Percentiles rank a stretch among this genome's conserved stretches.
Conservation (phyloP, 2,797 vertebrate genomes). For the Danio tinwini region DNA sequence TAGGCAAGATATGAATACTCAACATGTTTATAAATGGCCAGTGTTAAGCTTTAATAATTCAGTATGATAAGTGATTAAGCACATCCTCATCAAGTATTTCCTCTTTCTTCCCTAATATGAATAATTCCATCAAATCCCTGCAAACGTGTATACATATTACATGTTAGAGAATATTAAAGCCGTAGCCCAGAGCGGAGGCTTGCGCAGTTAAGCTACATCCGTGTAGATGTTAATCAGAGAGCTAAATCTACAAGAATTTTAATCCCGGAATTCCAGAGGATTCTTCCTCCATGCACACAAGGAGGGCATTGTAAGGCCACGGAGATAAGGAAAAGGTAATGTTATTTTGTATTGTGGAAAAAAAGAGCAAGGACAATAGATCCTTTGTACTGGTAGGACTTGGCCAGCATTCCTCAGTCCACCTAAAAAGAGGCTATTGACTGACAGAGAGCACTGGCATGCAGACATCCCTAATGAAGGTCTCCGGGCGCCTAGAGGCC, state of each 20-base stretch:
- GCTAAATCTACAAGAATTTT: slow-evolving; percentile 45
- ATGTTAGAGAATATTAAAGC: slow-evolving; percentile 55
- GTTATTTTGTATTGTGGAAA: slow-evolving; percentile 24
- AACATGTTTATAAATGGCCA: slow-evolving; percentile 41
- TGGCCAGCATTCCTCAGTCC: slow-evolving; percentile 51
- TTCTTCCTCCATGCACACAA: slow-evolving; percentile 46
- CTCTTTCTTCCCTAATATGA: slow-evolving; percentile 60
- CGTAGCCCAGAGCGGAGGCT: slow-evolving; percentile 23
- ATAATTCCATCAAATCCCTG: slow-evolving; percentile 64
- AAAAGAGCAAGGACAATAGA: slow-evolving; percentile 51
- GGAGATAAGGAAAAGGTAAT: slow-evolving; percentile 48
- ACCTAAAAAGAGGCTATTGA: slow-evolving; percentile 56
- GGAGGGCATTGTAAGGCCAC: slow-evolving; percentile 42
- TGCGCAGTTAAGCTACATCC: slow-evolving; percentile 27
- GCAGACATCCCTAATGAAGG: slow-evolving; percentile 67
- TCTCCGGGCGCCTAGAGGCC: slow-evolving; percentile 42
- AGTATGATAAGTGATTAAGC: slow-evolving; percentile 34
- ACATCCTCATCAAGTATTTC: slow-evolving; percentile 36
- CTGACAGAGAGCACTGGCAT: slow-evolving; percentile 20
- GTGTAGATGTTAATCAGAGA: slow-evolving; percentile 40
- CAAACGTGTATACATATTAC: slow-evolving; percentile 56
- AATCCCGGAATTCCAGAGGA: slow-evolving; percentile 37
- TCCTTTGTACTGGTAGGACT: slow-evolving; percentile 59
- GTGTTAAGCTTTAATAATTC: slow-evolving; percentile 48
- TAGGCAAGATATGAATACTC: slow-evolving; percentile 57